These are phyloP conservation scores for Tipula vernalis DNA, from an alignment of 2,888 invertebrate genomes.

Conservation along the genomic window DNA sequence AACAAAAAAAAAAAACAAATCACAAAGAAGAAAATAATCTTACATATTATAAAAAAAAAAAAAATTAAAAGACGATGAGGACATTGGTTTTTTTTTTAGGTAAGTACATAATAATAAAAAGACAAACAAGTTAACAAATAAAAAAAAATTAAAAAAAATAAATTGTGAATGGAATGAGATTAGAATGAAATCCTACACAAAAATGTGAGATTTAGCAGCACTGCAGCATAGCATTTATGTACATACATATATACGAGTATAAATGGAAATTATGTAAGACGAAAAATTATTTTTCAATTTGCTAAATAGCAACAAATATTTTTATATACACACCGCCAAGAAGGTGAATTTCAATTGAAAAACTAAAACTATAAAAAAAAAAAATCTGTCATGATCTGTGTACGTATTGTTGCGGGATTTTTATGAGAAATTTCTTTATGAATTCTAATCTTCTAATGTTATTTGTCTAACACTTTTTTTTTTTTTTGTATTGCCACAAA, in stretches of 20 bases:
- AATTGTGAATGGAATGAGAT: conserved; percentile 1
- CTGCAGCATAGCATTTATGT: not conserved
- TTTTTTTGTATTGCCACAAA: not conserved
- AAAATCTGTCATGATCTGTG: not conserved
- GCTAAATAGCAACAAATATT: not conserved
- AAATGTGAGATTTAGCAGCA: not conserved
- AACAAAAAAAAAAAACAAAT: not conserved
- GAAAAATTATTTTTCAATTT: conserved; percentile 8
- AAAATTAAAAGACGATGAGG: not conserved
- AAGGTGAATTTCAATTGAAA: not conserved
- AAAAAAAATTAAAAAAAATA: not conserved
- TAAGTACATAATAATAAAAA: not conserved
- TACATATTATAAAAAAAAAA: not conserved
- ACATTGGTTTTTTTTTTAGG: not conserved
- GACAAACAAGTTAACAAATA: not conserved
- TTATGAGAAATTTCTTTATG: not conserved
- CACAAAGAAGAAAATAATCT: not conserved
- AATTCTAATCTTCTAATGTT: not conserved
- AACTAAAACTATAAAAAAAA: not conserved
- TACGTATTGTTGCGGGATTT: not conserved
- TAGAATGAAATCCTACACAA: conserved; percentile 9
- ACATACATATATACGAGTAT: not conserved
- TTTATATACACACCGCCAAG: not conserved
- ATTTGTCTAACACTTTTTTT: not conserved
- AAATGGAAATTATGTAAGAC: not conserved